These are phyloP conservation scores for Dimorphilus gyrociliatus DNA, from an alignment of 2,888 invertebrate species.

Conservation along the genomic window DNA sequence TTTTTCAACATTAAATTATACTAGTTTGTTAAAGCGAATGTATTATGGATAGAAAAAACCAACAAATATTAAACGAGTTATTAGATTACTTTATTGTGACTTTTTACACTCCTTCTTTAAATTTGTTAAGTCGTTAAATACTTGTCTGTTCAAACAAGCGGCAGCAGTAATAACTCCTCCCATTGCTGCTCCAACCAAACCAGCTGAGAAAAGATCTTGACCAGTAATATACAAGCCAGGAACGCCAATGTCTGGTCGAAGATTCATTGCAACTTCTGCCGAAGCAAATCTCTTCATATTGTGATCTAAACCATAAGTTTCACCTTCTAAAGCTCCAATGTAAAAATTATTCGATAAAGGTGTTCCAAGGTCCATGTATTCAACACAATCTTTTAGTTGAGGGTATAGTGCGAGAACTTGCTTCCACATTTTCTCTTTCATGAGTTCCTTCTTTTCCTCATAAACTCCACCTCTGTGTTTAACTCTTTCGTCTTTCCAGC, in stretches of 20 bases:
- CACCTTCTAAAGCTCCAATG: conserved; percentile 21
- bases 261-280: conserved; percentile 18
- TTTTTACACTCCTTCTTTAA: conserved; percentile 9
- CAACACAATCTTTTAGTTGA: conserved; percentile 24
- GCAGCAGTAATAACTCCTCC: conserved; percentile 26
- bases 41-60: too few species aligned
- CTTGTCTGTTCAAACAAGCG: conserved; percentile 21
- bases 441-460: conserved; percentile 21
- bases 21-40: too few species aligned
- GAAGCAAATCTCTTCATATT: conserved; percentile 14
- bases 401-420: conserved; percentile 23
- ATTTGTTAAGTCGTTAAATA: conserved; percentile 18
- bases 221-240: conserved; percentile 33
- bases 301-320: conserved; percentile 29
- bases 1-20: too few species aligned
- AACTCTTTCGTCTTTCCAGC: conserved; percentile 24
- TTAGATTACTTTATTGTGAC: conserved; percentile 5
- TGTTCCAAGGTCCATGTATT: conserved; percentile 25
- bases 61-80: too few species aligned
- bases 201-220: conserved; percentile 30
- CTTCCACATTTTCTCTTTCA: conserved; percentile 23
- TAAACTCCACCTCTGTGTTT: conserved; percentile 32
- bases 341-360: conserved; percentile 28
- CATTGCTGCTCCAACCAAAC: conserved; percentile 26
- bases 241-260: conserved; percentile 29